Conservation (phyloP, 2,113 vertebrate species). For the Misgurnus mizolepis region DNA sequence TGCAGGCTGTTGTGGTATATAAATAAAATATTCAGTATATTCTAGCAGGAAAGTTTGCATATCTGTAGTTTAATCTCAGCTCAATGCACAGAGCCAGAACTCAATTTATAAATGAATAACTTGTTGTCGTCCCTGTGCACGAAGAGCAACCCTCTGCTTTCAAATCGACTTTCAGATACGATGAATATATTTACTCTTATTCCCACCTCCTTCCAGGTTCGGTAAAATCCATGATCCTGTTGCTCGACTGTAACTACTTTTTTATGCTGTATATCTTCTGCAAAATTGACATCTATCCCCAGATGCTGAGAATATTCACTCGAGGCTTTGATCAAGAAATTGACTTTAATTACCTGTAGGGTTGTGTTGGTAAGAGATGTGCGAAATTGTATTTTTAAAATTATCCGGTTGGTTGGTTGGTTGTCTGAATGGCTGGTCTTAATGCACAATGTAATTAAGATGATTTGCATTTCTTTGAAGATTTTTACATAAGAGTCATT, state of each 20-base stretch:
- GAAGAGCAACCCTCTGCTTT: not conserved
- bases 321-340: not conserved
- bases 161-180: slow-evolving; percentile 1
- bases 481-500: no score
- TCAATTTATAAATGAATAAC: slow-evolving; percentile 26
- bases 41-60: not conserved
- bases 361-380: slow-evolving; percentile 6
- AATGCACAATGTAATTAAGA: not conserved
- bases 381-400: not conserved
- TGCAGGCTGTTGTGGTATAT: slow-evolving; percentile 4
- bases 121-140: slow-evolving; percentile 10
- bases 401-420: not conserved
- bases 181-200: slow-evolving; percentile 29
- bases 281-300: not conserved
- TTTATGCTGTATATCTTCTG: not conserved
- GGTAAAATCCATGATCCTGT: not conserved
- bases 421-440: not conserved
- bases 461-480: not conserved
- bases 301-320: slow-evolving; percentile 16
- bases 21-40: not conserved
- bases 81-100: not conserved
- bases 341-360: slow-evolving; percentile 31
- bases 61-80: slow-evolving; percentile 2
- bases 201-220: slow-evolving; percentile 18
- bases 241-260: slow-evolving; percentile 1